Base-by-base conservation (phyloP, 1,140 invertebrate species). In the Pachyrhynchus sulphureomaculatus region DNA sequence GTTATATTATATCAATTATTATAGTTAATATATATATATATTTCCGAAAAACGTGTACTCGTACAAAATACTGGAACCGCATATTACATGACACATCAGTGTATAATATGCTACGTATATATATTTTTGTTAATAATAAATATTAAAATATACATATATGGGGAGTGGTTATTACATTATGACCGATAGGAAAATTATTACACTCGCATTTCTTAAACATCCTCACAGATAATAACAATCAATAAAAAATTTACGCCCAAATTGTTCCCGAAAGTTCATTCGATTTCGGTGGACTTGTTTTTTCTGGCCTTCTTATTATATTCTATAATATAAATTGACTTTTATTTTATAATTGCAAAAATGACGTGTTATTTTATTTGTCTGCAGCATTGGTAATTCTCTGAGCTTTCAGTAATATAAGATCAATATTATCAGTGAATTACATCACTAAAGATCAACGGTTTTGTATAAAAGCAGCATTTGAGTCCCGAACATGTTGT, bases 21-120 rank as follows among this genome's bases (percentile, higher is more conserved):
- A 56, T 44, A 26, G 32, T 26, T 34, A 34, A 23, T 54, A 41
- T 74, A 75, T 74, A 74, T 71, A 62, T 55, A 64, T 62, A 51
- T 70, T 75, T 72, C 72, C 71, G 63, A 72, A 75, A 75, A 76
- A 76, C 74, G 73, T 76, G 74, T 75, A 75, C 70, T 76, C 73
- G 71, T 76, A 76, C 67, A 75, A 75, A 74, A 75, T 75, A 75
- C 72, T 72, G 72, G 12, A 54, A 70, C 54, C 54, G 70, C 69
- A 66, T 70, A 58, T 64, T 41, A 65, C 42, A 65, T 36, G 8
- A 58, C 44, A 60, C 42, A 52, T 52, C 24, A 47, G 32, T 60
- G 41, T 44, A 54, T 33, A 62, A 51, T 62, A 66, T 64, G 67
- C 69, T 72, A 73, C 69, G 63, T 70, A 72, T 72, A 74, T 72